phyloP scores from a whole-genome alignment of 2,113 vertebrate species.

The Numenius arquata region DNA sequence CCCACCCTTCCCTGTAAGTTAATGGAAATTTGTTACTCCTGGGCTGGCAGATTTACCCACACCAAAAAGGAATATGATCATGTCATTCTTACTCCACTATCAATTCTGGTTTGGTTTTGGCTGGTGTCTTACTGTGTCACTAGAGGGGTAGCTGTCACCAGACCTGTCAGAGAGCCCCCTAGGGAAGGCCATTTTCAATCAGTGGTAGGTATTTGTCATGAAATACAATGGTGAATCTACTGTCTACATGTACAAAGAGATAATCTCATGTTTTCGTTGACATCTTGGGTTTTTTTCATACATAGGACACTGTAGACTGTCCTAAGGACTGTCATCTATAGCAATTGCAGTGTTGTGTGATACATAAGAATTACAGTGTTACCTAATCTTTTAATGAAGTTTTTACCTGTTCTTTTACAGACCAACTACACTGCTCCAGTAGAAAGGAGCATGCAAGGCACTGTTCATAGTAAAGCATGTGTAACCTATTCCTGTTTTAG shows the following conservation, averaged over 20 bases:
- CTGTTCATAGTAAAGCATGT: neutral
- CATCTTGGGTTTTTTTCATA: neutral
- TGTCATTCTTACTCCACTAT: neutral
- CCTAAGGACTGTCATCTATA: neutral
- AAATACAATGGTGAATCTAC: neutral
- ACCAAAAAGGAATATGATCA: neutral
- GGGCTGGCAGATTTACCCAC: neutral
- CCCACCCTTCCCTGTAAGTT: no score
- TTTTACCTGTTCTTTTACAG: neutral
- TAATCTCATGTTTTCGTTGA: neutral
- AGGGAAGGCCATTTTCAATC: neutral
- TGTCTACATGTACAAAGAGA: neutral
- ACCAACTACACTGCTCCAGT: neutral
- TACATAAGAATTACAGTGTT: neutral
- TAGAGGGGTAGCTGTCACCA: constrained; percentile 10
- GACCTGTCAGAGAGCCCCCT: neutral
- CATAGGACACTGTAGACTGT: neutral
- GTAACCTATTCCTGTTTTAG: constrained; percentile 18
- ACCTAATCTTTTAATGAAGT: neutral
- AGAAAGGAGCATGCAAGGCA: neutral
- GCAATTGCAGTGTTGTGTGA: neutral
- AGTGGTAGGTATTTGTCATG: neutral
- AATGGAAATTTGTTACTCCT: neutral
- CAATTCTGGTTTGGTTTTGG: neutral
- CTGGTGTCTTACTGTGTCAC: neutral